A percentile compares a stretch with the other conserved stretches of the same genome.
Conservation (phyloP, 92 coral and sea anemone genomes). For the Epizoanthus scotinus region DNA sequence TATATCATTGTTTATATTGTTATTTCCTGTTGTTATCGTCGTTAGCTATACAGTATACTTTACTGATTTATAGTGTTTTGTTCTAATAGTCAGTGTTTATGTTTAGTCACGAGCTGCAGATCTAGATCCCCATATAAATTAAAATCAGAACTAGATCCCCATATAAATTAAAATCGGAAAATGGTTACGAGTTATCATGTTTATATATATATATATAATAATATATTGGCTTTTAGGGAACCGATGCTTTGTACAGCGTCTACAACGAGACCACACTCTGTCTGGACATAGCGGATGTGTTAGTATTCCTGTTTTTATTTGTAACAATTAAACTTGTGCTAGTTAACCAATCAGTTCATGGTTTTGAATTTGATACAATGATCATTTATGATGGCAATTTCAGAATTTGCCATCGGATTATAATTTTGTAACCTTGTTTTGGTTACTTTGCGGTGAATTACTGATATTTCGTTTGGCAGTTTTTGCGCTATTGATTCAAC, state of each 20-base stretch:
- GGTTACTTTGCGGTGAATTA: too few relatives aligned
- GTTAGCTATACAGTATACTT: not conserved
- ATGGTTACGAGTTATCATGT: too few relatives aligned
- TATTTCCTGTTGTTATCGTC: not conserved
- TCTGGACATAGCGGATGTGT: constrained; percentile 98
- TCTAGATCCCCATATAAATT: too few relatives aligned
- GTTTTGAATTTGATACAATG: too few relatives aligned
- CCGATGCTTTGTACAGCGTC: constrained; percentile 79
- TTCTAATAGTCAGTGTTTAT: not conserved
- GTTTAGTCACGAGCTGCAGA: not conserved
- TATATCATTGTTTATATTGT: not conserved
- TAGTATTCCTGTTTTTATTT: constrained; percentile 42
- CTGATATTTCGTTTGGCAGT: too few relatives aligned
- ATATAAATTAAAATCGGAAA: too few relatives aligned
- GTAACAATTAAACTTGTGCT: not conserved
- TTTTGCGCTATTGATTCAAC: too few relatives aligned
- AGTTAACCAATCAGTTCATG: not conserved
- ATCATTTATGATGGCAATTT: too few relatives aligned
- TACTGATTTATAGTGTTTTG: not conserved
- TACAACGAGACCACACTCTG: constrained; percentile 74
- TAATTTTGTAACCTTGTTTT: too few relatives aligned
- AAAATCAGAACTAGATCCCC: too few relatives aligned
- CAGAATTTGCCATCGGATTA: too few relatives aligned
- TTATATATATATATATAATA: not conserved
- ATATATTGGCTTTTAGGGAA: constrained; percentile 53